A percentile compares a stretch with the other conserved stretches of the same genome.
phyloP scores from a whole-genome alignment of 2,888 invertebrate species.

The Operophtera brumata region DNA sequence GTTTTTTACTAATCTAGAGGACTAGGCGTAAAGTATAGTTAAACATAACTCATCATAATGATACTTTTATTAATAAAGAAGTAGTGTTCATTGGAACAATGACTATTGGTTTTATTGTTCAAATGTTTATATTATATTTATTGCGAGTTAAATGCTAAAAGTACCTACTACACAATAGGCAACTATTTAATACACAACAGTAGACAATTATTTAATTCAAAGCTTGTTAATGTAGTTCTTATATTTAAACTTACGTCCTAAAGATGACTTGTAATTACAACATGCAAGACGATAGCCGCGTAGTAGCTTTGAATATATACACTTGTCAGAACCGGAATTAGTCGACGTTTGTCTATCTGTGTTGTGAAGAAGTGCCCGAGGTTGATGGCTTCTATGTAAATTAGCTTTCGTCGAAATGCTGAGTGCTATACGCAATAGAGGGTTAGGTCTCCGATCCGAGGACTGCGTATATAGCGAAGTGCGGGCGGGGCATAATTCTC shows the following conservation, averaged over 20 bases:
- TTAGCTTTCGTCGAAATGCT: conserved; percentile 44
- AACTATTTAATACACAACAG: too few relatives aligned
- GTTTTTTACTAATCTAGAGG: too few relatives aligned
- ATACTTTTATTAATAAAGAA: too few relatives aligned
- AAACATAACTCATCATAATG: too few relatives aligned
- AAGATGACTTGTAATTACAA: conserved; percentile 47
- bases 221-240: neutral
- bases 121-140: too few relatives aligned
- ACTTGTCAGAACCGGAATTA: conserved; percentile 67
- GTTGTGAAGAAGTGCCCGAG: conserved; percentile 38
- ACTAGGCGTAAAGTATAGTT: too few relatives aligned
- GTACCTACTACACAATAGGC: too few relatives aligned
- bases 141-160: too few relatives aligned
- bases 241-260: conserved; percentile 37
- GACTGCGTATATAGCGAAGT: conserved; percentile 62
- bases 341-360: conserved; percentile 48
- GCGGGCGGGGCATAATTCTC: conserved; percentile 54
- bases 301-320: conserved; percentile 68
- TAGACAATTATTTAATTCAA: too few relatives aligned
- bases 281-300: conserved; percentile 47
- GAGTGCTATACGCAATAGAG: conserved; percentile 44
- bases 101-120: too few relatives aligned
- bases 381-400: conserved; percentile 52
- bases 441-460: conserved; percentile 57
- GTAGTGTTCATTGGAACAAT: too few relatives aligned